Conservation (phyloP, 2,797 vertebrate genomes). For the Falco columbarius region DNA sequence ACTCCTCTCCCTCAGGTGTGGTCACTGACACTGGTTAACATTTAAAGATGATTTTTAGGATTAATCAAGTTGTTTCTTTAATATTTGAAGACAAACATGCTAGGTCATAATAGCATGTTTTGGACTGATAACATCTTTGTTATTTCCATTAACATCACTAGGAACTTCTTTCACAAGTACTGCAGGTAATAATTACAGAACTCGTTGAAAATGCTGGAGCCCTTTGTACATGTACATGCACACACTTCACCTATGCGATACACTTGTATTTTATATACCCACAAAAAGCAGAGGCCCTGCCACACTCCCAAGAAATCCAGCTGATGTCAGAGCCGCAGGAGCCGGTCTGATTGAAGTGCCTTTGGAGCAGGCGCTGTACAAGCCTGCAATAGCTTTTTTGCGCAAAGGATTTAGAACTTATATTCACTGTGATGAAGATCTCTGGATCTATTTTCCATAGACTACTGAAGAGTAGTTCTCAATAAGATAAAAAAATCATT, state of each 20-base stretch:
- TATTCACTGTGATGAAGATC: not conserved
- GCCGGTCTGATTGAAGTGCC: not conserved
- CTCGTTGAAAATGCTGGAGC: not conserved
- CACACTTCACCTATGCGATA: rapidly evolving
- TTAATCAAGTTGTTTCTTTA: not conserved
- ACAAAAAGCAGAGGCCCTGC: not conserved
- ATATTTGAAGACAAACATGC: not conserved
- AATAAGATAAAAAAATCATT: conserved; percentile 41
- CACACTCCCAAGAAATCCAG: not conserved
- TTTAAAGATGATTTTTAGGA: conserved; percentile 24
- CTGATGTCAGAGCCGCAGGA: not conserved
- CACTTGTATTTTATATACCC: rapidly evolving
- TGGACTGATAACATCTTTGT: not conserved
- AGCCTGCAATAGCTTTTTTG: not conserved
- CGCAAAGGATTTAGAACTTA: not conserved
- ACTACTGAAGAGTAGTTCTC: not conserved
- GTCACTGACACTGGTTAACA: not conserved
- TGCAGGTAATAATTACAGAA: not conserved
- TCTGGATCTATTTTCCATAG: not conserved
- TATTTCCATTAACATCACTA: not conserved
- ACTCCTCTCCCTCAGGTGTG: not conserved
- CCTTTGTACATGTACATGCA: not conserved
- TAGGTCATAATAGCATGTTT: not conserved
- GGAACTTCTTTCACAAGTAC: not conserved
- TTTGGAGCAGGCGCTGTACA: not conserved